These are phyloP conservation scores for Cyclina sinensis DNA, from an alignment of 1,140 invertebrate species.

Conservation along the genomic window DNA sequence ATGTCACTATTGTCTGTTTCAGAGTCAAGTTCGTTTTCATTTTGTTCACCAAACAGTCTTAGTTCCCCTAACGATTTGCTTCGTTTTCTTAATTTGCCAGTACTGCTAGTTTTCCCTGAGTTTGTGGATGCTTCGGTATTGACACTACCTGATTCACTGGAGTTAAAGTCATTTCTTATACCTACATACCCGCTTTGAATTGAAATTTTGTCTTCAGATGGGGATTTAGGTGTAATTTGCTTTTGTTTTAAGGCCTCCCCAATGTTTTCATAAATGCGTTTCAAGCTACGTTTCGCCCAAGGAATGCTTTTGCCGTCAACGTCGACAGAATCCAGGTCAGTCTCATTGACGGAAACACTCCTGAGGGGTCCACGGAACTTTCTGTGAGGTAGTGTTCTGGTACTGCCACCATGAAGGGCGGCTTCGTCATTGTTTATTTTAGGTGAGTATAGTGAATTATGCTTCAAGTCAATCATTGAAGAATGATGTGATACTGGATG, in stretches of 20 bases:
- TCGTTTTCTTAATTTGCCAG: conserved; percentile 63
- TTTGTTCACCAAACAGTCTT: conserved; percentile 50
- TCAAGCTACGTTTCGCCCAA: conserved; percentile 63
- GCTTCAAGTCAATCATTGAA: conserved; percentile 67
- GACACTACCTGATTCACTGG: conserved; percentile 37
- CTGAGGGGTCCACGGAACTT: conserved; percentile 41
- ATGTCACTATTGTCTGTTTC: conserved; percentile 78
- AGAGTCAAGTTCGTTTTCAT: conserved; percentile 61
- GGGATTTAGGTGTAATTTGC: background rate
- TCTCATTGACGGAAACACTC: conserved; percentile 64
- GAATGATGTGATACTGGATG: conserved; percentile 52
- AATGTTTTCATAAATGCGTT: conserved; percentile 68
- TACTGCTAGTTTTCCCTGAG: conserved; percentile 12
- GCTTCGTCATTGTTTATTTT: conserved; percentile 63
- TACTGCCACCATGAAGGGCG: background rate
- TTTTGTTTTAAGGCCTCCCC: conserved; percentile 52
- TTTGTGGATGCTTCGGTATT: background rate
- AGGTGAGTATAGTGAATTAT: conserved; percentile 61
- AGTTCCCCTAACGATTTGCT: conserved; percentile 80
- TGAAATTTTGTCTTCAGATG: conserved; percentile 31
- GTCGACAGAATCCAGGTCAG: conserved; percentile 55
- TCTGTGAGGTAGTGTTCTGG: conserved; percentile 49
- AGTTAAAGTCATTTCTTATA: conserved; percentile 22
- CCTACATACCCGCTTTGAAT: conserved; percentile 65
- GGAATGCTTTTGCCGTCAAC: conserved; percentile 51